Evolutionary conservation across 2,113 vertebrate species (phyloP), one percentile per base, ranked within the genome.

Genomic region (Chlamydotis undulata): DNA sequence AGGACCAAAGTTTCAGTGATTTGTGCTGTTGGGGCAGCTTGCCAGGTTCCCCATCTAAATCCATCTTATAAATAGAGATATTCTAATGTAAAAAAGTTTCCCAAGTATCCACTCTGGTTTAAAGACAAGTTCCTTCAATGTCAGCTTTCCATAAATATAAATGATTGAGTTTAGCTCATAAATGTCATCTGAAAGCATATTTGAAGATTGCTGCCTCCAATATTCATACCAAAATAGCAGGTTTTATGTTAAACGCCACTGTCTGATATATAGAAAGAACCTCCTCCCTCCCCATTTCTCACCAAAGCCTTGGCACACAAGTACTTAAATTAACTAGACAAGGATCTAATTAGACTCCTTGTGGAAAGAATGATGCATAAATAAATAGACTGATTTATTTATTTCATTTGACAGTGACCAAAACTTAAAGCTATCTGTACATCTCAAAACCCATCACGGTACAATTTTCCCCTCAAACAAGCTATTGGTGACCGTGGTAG

Each of bases 161-260:
- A 24, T 85, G 83, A 93, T 90, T 67, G 75, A 90, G 28, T 74
- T 86, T 56, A 77, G 67, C 56, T 91, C 68, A 90, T 90, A 92
- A 96, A 96, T 90, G 88, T 60, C 64, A 89, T 41, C 89, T 87
- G 69, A 81, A 94, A 95, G 64, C 45, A 86, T 94, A 90, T 93
- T 63, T 84, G 78, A 92, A 89, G 55, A 50, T 63, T 75, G 23
- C 45, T 63, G 53, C 41, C 69, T 93, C 68, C 41, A 79, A 84
- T 94, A 73, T 55, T 83, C 28, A 60, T 41, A 85, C 45, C 14
- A 85, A 95, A 96, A 87, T 53, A 71, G 63, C 47, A 87, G 31
- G 22, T 23, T 81, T 87, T 64, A 56, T 13, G 23, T 79, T 81
- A 89, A 94, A 92, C 57, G 64, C 56, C 43, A 67, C 39, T 60